phyloP scores from a whole-genome alignment of 1,140 invertebrate species.

The Aphelenchoides fujianensis region DNA sequence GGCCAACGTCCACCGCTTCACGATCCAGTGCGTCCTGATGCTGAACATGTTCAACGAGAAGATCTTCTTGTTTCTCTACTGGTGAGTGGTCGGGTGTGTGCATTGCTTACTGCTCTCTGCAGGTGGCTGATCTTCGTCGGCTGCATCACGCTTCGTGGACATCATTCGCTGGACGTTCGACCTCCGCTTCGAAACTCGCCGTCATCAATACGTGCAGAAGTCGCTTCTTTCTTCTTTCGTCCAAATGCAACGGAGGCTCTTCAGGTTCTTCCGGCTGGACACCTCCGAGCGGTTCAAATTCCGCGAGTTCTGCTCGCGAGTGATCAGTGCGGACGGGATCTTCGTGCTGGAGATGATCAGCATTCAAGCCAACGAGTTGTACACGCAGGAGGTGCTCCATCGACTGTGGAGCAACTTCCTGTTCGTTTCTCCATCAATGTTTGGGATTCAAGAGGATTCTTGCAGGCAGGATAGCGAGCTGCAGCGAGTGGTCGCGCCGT shows the following conservation, averaged over 20 bases:
- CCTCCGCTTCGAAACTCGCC: conserved; percentile 14
- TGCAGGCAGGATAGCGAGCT: not conserved
- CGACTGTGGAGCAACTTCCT: conserved; percentile 33
- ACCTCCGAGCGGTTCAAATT: conserved; percentile 20
- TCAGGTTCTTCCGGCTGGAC: conserved; percentile 17
- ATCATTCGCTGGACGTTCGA: conserved; percentile 26
- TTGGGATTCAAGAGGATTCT: not conserved
- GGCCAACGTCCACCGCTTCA: conserved; percentile 61
- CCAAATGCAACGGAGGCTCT: not conserved
- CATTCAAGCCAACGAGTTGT: conserved; percentile 39
- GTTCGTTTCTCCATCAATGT: conserved; percentile 26
- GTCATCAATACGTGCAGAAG: conserved; percentile 19
- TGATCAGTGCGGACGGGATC: conserved; percentile 34
- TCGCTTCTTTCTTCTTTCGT: conserved; percentile 10
- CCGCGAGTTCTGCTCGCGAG: conserved; percentile 30
- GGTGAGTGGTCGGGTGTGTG: conserved; percentile 63
- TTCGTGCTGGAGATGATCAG: conserved; percentile 42
- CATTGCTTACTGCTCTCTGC: conserved; percentile 35
- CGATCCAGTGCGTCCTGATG: conserved; percentile 61
- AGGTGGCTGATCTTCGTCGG: conserved; percentile 60
- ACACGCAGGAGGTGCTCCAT: conserved; percentile 39
- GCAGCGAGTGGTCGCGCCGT: not conserved
- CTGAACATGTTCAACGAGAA: conserved; percentile 61
- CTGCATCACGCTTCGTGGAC: conserved; percentile 45
- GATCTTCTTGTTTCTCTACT: conserved; percentile 63